phyloP scores from a whole-genome alignment of 2,888 invertebrate species.

The Cephus spinipes region DNA sequence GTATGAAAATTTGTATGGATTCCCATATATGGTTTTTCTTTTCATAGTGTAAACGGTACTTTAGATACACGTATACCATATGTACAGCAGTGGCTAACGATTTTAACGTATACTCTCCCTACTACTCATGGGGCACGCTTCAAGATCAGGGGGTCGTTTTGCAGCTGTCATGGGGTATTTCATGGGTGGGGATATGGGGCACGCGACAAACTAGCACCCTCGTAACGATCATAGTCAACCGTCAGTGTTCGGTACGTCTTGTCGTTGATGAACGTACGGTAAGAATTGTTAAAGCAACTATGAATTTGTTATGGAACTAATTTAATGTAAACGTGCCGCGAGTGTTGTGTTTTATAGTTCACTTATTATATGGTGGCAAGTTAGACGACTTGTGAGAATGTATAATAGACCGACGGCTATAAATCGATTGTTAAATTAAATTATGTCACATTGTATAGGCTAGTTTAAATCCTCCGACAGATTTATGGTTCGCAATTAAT shows the following conservation, averaged over 20 bases:
- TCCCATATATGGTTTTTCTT: not conserved
- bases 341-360: not conserved
- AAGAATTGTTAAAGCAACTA: not conserved
- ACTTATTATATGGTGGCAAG: not conserved
- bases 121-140: conserved; percentile 22
- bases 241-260: conserved; percentile 5
- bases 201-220: conserved; percentile 39
- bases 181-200: conserved; percentile 44
- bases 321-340: not conserved
- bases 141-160: conserved; percentile 31
- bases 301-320: not conserved
- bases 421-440: not conserved
- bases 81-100: not conserved
- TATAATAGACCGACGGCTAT: not conserved
- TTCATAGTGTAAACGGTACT: not conserved
- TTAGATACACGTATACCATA: not conserved
- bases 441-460: not conserved
- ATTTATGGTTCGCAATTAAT: not conserved
- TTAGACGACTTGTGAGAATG: not conserved
- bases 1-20: not conserved
- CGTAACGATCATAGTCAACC: conserved; percentile 19
- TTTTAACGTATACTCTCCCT: not conserved
- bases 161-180: conserved; percentile 35
- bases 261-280: not conserved
- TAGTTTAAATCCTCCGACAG: not conserved